phyloP scores from a whole-genome alignment of 2,113 vertebrate genomes.

The Argyrosomus japonicus region DNA sequence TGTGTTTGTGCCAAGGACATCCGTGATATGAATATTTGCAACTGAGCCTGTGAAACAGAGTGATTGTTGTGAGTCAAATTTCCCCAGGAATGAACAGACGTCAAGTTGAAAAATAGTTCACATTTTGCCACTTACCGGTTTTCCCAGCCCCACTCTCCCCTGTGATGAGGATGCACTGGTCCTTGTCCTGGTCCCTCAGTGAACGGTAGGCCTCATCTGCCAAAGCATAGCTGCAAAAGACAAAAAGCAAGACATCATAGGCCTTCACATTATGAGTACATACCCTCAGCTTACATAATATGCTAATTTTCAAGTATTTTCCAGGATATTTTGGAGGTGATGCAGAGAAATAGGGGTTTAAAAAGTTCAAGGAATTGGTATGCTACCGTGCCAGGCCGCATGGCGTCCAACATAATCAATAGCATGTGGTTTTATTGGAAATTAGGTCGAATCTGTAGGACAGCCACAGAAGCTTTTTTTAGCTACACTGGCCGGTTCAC shows the following conservation, averaged over 20 bases:
- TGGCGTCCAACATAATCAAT: constrained; percentile 58
- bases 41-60: not conserved
- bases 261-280: not conserved
- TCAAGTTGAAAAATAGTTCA: not conserved
- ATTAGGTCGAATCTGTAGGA: constrained; percentile 57
- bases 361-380: constrained; percentile 3
- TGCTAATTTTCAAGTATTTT: not conserved
- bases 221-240: constrained; percentile 91
- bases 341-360: not conserved
- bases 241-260: constrained; percentile 36
- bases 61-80: not conserved
- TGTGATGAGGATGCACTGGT: constrained; percentile 98
- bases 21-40: not conserved
- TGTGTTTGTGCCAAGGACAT: not conserved
- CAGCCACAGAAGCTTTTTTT: constrained; percentile 56
- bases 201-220: constrained; percentile 98
- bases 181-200: constrained; percentile 98
- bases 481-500: constrained; percentile 25
- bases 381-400: constrained; percentile 27
- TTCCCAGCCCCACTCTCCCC: constrained; percentile 98
- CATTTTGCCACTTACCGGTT: constrained; percentile 87
- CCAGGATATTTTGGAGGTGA: not conserved
- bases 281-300: not conserved
- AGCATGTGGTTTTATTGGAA: constrained; percentile 55
- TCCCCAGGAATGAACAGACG: not conserved